These are phyloP conservation scores for Thunnus albacares DNA, from an alignment of 2,797 vertebrate species.

Conservation along the genomic window DNA sequence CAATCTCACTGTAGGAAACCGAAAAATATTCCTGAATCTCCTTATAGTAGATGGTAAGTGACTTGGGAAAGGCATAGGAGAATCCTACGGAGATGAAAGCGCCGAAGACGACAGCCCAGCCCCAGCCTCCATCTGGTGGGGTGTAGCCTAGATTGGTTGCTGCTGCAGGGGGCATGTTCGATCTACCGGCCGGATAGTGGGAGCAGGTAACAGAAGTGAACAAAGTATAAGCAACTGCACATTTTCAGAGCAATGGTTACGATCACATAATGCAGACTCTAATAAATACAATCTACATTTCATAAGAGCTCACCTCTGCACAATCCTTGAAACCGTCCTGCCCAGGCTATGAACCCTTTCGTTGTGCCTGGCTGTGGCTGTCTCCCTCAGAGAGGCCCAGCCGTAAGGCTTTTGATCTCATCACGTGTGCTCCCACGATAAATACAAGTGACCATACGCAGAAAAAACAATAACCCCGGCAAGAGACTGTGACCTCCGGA, in stretches of 20 bases:
- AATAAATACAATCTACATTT: not conserved
- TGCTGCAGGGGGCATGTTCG: slow-evolving; percentile 81
- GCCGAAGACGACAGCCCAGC: slow-evolving; percentile 84
- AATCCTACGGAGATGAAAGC: slow-evolving; percentile 89
- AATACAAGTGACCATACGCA: slow-evolving; percentile 44
- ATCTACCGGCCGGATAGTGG: slow-evolving; percentile 44
- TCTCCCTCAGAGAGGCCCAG: slow-evolving; percentile 38
- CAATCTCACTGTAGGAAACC: slow-evolving; percentile 88
- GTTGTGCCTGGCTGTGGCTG: slow-evolving; percentile 30
- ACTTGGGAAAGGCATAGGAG: slow-evolving; percentile 90
- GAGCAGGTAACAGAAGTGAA: slow-evolving; percentile 47
- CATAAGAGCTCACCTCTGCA: slow-evolving; percentile 57
- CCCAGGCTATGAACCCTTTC: slow-evolving; percentile 25
- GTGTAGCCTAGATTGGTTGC: slow-evolving; percentile 72
- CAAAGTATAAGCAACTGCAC: slow-evolving; percentile 35
- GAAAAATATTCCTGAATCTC: slow-evolving; percentile 93
- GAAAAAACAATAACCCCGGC: slow-evolving; percentile 27
- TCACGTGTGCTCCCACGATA: slow-evolving; percentile 59
- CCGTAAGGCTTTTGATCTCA: slow-evolving; percentile 71
- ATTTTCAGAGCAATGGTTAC: slow-evolving; percentile 27
- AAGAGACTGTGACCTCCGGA: not conserved
- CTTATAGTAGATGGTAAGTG: slow-evolving; percentile 89
- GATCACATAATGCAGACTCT: not conserved
- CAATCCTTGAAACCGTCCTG: slow-evolving; percentile 27
- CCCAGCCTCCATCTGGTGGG: slow-evolving; percentile 89